Evolutionary conservation across 2,113 vertebrate species (phyloP).

Genomic region (Odontophorus gujanensis): DNA sequence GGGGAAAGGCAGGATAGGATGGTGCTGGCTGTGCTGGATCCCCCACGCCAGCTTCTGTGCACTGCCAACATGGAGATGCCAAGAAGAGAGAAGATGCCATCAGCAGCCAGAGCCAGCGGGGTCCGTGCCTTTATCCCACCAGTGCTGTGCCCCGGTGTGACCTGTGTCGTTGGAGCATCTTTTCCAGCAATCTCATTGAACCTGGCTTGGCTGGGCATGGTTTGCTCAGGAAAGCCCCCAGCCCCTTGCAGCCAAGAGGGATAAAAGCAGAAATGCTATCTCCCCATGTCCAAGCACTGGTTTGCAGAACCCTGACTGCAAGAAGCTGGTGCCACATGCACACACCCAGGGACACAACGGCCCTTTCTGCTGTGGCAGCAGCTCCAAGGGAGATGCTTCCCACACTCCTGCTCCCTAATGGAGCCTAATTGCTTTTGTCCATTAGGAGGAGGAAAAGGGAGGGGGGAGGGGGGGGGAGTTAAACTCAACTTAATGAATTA

Average conservation of each 20-base stretch:
- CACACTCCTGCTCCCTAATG: slow-evolving; percentile 51
- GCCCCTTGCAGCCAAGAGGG: not conserved
- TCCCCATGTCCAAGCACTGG: not conserved
- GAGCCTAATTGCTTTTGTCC: slow-evolving; percentile 71
- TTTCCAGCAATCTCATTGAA: not conserved
- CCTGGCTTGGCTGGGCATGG: not conserved
- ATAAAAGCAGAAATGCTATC: not conserved
- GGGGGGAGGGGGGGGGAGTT: not conserved
- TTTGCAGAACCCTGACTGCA: not conserved
- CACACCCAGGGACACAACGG: not conserved
- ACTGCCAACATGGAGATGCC: not conserved
- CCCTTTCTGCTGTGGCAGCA: rapidly evolving
- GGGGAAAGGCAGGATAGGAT: not conserved
- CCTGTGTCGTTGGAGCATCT: not conserved
- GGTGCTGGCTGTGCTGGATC: not conserved
- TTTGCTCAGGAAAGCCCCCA: not conserved
- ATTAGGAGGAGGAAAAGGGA: slow-evolving; percentile 48
- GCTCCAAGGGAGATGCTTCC: not conserved
- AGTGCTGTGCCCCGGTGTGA: not conserved
- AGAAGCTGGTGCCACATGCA: not conserved
- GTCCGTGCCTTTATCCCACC: not conserved
- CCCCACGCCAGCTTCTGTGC: not conserved
- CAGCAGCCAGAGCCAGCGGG: not conserved
- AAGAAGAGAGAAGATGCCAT: not conserved
- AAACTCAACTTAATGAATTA: slow-evolving; percentile 60